Percentiles rank a stretch among this genome's conserved stretches.
Conservation (phyloP, 2,888 invertebrate species). For the Aphelenchoides bicaudatus region DNA sequence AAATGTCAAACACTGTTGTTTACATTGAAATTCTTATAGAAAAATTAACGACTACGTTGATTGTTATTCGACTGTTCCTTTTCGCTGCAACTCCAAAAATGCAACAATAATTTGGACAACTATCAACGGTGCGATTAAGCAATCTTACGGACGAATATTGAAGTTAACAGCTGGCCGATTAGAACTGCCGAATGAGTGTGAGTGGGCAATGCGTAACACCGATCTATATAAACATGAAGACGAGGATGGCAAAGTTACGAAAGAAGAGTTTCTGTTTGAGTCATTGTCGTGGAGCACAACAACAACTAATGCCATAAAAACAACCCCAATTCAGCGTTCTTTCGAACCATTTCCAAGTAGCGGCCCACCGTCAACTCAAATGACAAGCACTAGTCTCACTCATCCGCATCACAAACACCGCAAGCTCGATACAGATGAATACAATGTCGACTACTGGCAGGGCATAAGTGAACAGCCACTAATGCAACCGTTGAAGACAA, state of each 20-base stretch:
- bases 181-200: slow-evolving; percentile 21
- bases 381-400: slow-evolving; percentile 5
- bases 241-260: too few species aligned
- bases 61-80: slow-evolving; percentile 28
- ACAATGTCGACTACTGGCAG: slow-evolving; percentile 16
- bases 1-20: neutral
- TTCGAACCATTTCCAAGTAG: too few species aligned
- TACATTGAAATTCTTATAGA: slow-evolving; percentile 18
- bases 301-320: too few species aligned
- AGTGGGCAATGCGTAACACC: slow-evolving; percentile 25
- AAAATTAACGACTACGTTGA: slow-evolving; percentile 25
- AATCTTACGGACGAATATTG: slow-evolving; percentile 24
- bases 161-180: slow-evolving; percentile 22
- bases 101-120: slow-evolving; percentile 26
- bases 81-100: slow-evolving; percentile 26
- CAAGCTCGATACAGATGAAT: too few species aligned
- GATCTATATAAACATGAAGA: neutral
- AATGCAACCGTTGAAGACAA: too few species aligned
- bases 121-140: slow-evolving; percentile 22
- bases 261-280: slow-evolving; percentile 16
- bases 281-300: slow-evolving; percentile 13
- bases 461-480: slow-evolving; percentile 8
- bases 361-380: neutral
- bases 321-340: too few species aligned
- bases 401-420: too few species aligned